These are phyloP conservation scores for Calonectris borealis DNA, from an alignment of 2,113 vertebrate species.

Conservation along the genomic window DNA sequence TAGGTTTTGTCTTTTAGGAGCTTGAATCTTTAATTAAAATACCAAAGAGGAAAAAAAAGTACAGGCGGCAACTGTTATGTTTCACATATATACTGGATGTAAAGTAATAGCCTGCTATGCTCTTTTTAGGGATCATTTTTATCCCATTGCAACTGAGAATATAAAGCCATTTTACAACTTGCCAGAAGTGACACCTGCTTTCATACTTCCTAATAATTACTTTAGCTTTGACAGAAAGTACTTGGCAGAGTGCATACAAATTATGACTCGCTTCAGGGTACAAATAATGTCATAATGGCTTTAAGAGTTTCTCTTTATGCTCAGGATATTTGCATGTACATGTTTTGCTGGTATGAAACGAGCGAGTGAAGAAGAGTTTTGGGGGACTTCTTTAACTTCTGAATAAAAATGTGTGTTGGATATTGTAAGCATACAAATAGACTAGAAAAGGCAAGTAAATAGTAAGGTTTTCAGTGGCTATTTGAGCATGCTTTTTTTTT, in stretches of 20 bases:
- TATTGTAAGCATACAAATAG: background rate
- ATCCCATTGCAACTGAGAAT: constrained; percentile 49
- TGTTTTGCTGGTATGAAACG: constrained; percentile 1
- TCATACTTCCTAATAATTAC: constrained; percentile 74
- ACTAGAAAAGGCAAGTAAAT: background rate
- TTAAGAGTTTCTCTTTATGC: constrained; percentile 38
- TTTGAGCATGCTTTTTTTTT: background rate
- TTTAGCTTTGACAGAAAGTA: constrained; percentile 64
- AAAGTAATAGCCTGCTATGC: constrained; percentile 47
- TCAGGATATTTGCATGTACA: constrained; percentile 5
- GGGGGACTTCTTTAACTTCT: background rate
- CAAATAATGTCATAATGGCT: constrained; percentile 61
- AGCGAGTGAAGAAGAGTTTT: background rate
- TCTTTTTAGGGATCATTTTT: constrained; percentile 70
- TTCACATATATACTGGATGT: constrained; percentile 25
- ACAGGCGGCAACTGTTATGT: constrained; percentile 14
- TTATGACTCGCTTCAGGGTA: constrained; percentile 40
- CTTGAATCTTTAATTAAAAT: constrained; percentile 68
- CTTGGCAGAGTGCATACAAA: constrained; percentile 56
- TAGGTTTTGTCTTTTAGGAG: constrained; percentile 54
- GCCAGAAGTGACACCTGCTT: constrained; percentile 71
- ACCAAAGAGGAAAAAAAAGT: background rate
- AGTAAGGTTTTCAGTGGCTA: background rate
- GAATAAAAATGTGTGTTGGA: background rate
- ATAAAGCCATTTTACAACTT: constrained; percentile 56